Percentiles rank a stretch among this genome's conserved stretches.
phyloP scores from a whole-genome alignment of 2,888 invertebrate genomes.

The Drosophila austrosaltans region DNA sequence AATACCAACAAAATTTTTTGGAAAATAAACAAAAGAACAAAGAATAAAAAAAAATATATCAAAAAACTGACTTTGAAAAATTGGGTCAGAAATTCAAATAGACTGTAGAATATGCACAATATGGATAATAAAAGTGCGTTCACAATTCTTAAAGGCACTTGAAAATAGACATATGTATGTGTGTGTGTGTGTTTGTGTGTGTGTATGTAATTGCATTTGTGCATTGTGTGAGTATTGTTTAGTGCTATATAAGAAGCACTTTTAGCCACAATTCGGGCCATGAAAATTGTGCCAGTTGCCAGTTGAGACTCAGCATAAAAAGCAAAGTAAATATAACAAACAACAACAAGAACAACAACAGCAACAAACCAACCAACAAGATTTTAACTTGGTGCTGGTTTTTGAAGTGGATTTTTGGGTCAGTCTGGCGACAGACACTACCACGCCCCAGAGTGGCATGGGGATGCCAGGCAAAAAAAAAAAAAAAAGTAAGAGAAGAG shows the following conservation, averaged over 20 bases:
- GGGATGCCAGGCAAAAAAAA: too few species aligned
- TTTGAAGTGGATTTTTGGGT: slow-evolving; percentile 62
- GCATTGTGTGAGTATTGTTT: slow-evolving; percentile 8
- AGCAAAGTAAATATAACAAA: slow-evolving; percentile 34
- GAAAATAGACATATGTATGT: background rate
- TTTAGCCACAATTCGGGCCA: slow-evolving; percentile 30
- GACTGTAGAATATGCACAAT: too few species aligned
- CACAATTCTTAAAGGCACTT: background rate
- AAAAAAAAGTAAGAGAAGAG: too few species aligned
- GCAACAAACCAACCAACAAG: slow-evolving; percentile 18
- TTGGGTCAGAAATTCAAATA: slow-evolving; percentile 3
- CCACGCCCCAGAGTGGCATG: slow-evolving; percentile 36
- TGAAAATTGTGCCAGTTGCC: slow-evolving; percentile 12
- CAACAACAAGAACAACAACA: slow-evolving; percentile 8
- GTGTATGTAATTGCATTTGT: slow-evolving; percentile 7
- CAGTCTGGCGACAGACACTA: slow-evolving; percentile 42
- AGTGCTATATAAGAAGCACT: slow-evolving; percentile 27
- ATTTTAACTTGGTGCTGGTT: slow-evolving; percentile 17
- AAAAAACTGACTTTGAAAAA: background rate
- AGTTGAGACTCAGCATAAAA: slow-evolving; percentile 15
- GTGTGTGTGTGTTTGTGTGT: too few species aligned
- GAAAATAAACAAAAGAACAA: background rate
- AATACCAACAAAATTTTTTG: background rate
- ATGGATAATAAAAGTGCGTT: slow-evolving; percentile 5
- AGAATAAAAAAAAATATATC: too few species aligned